Evolutionary conservation across 2,113 vertebrate genomes (phyloP), one percentile per base, ranked within the genome.

Genomic region (Psephotus haematonotus): DNA sequence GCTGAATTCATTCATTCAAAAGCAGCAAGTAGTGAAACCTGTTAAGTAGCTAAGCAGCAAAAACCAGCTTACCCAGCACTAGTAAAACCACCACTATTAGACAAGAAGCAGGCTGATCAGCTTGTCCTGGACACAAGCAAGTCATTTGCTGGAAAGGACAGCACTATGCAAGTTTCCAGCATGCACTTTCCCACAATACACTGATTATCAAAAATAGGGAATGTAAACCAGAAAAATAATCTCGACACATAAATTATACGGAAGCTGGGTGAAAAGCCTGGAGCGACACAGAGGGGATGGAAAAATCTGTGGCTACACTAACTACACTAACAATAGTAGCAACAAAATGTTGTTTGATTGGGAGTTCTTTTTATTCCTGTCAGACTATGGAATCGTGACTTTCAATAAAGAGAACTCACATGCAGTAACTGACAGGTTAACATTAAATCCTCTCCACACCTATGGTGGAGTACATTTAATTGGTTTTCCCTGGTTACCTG

Each of bases 391-490:
- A 74, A 59, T 10, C 72, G n/a, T 92, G 82, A 70, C 78, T 91
- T 83, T 59, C 64, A 84, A 19, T 71, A 92, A 65, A 69, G 41
- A 80, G 28, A 94, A 84, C 43, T 53, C 19, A 1, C n/a, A 59
- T 16, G 43, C 57, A 78, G 46, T 63, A 82, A 67, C 19, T 53
- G 55, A 91, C 60, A 83, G 33, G 82, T 95, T 93, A 95, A 93
- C 94, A 93, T 92, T 95, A 96, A 97, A 96, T 47, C 94, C 46
- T 70, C n/a, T 74, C 49, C 31, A 46, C 37, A 17, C 43, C 25
- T 50, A 35, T 0, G 5, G 75, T 85, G 57, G 33, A 59, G 57
- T 24, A 33, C 57, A 59, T 59, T 59, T 53, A 87, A 24, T 15
- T 81, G 43, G 29, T 88, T 81, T 86, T 75, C 64, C 39, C 46